A percentile compares a stretch with the other conserved stretches of the same genome.
Evolutionary conservation across 2,113 vertebrate genomes (phyloP).

Genomic region (Mesitornis unicolor): DNA sequence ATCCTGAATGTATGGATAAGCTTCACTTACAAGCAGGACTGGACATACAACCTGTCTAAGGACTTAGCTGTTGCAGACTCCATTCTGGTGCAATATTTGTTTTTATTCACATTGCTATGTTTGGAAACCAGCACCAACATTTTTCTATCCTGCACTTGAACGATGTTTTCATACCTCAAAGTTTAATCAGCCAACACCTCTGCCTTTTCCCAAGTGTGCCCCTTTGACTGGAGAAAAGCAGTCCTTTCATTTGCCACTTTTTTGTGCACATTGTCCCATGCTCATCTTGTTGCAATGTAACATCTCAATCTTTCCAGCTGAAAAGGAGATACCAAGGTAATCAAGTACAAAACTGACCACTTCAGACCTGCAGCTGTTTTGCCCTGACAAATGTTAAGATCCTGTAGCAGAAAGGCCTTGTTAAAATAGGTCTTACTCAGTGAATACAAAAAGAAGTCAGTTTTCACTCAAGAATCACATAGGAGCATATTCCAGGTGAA

Average conservation of each 20-base stretch:
- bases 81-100: not conserved
- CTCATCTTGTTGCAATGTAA: not conserved
- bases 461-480: not conserved
- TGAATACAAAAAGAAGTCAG: not conserved
- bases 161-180: not conserved
- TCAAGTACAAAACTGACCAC: not conserved
- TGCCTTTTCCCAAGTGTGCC: not conserved
- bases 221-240: not conserved
- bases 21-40: not conserved
- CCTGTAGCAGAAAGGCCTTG: not conserved
- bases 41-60: not conserved
- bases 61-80: not conserved
- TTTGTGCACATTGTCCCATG: not conserved
- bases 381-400: not conserved
- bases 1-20: not conserved
- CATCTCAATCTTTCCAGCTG: not conserved
- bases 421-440: not conserved
- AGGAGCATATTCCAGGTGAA: not conserved
- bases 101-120: not conserved
- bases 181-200: not conserved
- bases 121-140: not conserved
- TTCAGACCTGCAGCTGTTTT: not conserved
- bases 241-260: not conserved
- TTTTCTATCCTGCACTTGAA: not conserved
- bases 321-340: not conserved